phyloP scores from a whole-genome alignment of 2,797 vertebrate genomes.

The Gobio occitaniae region DNA sequence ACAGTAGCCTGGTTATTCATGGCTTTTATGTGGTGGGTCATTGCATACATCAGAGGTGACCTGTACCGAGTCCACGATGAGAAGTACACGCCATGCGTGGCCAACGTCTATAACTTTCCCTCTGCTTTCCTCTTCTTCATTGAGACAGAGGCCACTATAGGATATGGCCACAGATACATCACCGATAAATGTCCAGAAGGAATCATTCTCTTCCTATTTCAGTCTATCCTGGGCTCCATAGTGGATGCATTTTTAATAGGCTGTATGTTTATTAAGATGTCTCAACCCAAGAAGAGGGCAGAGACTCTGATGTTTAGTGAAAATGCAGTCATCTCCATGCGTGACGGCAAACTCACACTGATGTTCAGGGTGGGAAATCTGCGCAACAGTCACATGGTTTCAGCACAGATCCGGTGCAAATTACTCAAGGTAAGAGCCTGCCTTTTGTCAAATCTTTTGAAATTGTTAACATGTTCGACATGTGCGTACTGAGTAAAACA shows the following conservation, averaged over 20 bases:
- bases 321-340: constrained; percentile 95
- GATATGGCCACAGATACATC: constrained; percentile 97
- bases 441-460: background rate
- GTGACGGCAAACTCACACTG: constrained; percentile 96
- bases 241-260: constrained; percentile 98
- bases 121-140: constrained; percentile 98
- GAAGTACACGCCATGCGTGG: constrained; percentile 96
- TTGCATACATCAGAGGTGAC: constrained; percentile 95
- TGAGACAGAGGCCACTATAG: constrained; percentile 97
- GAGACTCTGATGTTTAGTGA: constrained; percentile 99
- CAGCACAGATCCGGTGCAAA: constrained; percentile 98
- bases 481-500: background rate
- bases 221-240: constrained; percentile 97
- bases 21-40: constrained; percentile 99
- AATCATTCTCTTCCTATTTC: constrained; percentile 98
- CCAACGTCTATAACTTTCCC: constrained; percentile 98
- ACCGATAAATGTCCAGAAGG: constrained; percentile 98
- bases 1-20: constrained; percentile 99
- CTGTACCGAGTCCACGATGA: constrained; percentile 91
- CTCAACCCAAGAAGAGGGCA: constrained; percentile 97
- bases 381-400: constrained; percentile 99
- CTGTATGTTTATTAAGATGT: constrained; percentile 99
- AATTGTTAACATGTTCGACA: background rate
- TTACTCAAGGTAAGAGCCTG: constrained; percentile 91
- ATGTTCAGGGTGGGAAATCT: constrained; percentile 99